These are phyloP conservation scores for Hozukius guyotensis DNA, from an alignment of 2,797 vertebrate species.

Conservation along the genomic window DNA sequence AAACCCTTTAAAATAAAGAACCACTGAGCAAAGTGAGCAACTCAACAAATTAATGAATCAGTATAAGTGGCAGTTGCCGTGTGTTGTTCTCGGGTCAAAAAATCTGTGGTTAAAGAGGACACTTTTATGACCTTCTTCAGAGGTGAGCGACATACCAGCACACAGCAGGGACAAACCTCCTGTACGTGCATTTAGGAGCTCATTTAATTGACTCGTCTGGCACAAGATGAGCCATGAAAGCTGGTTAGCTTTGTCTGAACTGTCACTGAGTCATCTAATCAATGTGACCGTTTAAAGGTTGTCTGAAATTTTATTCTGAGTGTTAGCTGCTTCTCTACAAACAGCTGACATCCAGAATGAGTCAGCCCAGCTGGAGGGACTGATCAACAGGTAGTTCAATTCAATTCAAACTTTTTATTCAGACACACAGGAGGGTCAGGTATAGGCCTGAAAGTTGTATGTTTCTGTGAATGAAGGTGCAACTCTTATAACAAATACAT, in stretches of 20 bases:
- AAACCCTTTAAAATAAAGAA: not conserved
- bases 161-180: not conserved
- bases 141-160: not conserved
- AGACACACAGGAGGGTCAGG: too few relatives aligned
- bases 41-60: not conserved
- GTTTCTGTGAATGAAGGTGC: not conserved
- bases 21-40: too few relatives aligned
- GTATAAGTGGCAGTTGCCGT: not conserved
- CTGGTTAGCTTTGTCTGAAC: not conserved
- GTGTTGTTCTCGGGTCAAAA: not conserved
- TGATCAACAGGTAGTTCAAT: not conserved
- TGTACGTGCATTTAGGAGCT: not conserved
- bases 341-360: not conserved
- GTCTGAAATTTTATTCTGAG: conserved; percentile 3
- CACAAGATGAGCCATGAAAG: not conserved
- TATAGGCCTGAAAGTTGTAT: too few relatives aligned
- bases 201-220: not conserved
- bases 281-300: conserved; percentile 17
- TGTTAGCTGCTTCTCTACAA: not conserved
- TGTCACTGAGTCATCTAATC: conserved; percentile 20
- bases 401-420: too few relatives aligned
- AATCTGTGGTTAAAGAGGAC: not conserved
- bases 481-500: not conserved
- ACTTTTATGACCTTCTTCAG: not conserved
- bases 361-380: not conserved